Conservation (phyloP, 2,888 invertebrate species). For the Malthinus flaveolus region DNA sequence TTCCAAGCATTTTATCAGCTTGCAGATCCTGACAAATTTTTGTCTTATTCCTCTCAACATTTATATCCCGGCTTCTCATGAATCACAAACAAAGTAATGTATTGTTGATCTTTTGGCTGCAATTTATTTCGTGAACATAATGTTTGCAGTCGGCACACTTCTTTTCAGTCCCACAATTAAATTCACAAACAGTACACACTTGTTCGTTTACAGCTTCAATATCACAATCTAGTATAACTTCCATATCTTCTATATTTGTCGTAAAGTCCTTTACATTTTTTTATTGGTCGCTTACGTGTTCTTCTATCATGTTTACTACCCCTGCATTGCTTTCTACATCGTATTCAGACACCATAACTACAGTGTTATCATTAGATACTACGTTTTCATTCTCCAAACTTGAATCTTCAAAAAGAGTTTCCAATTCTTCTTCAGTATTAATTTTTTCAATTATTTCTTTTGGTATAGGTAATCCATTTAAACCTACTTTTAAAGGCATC, state of each 20-base stretch:
- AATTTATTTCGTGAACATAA: neutral
- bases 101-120: neutral
- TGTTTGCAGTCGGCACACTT: neutral
- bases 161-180: neutral
- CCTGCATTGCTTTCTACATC: neutral
- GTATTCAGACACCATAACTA: neutral
- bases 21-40: neutral
- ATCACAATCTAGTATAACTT: neutral
- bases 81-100: neutral
- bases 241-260: neutral
- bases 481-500: neutral
- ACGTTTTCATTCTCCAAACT: neutral
- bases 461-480: conserved; percentile 1
- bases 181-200: neutral
- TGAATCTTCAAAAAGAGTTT: neutral
- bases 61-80: neutral
- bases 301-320: neutral
- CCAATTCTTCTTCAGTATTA: neutral
- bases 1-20: neutral
- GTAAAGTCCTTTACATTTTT: neutral
- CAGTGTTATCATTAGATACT: neutral
- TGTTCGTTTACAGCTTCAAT: neutral
- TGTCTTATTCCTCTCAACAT: no score
- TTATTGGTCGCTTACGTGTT: neutral
- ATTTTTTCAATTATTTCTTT: neutral